A percentile compares a stretch with the other conserved stretches of the same genome.
Conservation (phyloP, 2,113 vertebrate species). For the Psophia crepitans region DNA sequence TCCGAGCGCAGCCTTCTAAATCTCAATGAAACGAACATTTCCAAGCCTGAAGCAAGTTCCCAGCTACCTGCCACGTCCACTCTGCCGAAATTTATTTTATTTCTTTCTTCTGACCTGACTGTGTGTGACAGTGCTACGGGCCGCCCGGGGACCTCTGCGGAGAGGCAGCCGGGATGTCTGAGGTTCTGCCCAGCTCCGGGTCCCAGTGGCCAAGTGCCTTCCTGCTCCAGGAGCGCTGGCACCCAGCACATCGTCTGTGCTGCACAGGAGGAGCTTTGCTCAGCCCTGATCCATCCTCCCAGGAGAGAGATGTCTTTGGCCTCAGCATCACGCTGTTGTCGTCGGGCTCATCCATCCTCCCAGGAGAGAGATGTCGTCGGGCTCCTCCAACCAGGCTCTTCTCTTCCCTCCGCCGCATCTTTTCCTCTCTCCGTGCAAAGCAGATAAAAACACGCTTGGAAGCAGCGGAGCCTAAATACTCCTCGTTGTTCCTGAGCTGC, state of each 20-base stretch:
- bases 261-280: background rate
- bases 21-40: background rate
- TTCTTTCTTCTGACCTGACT: background rate
- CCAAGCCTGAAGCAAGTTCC: background rate
- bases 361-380: background rate
- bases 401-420: background rate
- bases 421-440: background rate
- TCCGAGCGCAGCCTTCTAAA: background rate
- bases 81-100: background rate
- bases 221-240: background rate
- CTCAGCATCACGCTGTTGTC: background rate
- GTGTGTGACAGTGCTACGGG: background rate
- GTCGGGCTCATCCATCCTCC: background rate
- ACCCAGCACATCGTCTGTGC: background rate
- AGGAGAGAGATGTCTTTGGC: background rate
- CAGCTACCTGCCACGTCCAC: background rate
- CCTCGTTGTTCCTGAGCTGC: background rate
- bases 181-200: background rate
- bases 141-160: background rate
- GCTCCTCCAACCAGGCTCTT: background rate
- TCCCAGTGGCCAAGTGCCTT: background rate
- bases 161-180: background rate
- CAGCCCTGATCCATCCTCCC: background rate
- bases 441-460: background rate
- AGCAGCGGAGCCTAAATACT: fast-evolving